phyloP scores from a whole-genome alignment of 2,113 vertebrate species.

The Rhynchopsitta pachyrhyncha region DNA sequence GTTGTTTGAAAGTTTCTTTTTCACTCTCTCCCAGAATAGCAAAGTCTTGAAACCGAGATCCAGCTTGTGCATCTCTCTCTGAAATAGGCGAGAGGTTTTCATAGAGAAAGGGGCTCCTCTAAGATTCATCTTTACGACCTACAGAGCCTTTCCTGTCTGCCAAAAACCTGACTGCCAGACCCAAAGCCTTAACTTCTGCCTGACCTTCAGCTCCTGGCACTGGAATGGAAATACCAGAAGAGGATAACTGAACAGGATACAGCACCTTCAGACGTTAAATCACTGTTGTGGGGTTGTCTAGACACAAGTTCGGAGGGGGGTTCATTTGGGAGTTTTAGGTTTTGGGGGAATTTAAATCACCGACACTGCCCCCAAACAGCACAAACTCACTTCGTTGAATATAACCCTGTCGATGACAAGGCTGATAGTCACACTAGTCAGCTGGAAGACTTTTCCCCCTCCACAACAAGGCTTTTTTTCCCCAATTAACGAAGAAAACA shows the following conservation, averaged over 20 bases:
- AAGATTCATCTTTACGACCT: fast-evolving
- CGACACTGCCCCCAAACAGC: background rate
- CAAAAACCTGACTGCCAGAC: background rate
- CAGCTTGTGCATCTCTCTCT: too few species aligned
- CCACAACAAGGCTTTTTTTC: background rate
- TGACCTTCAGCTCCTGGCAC: conserved; percentile 15
- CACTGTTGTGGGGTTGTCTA: background rate
- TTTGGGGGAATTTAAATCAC: background rate
- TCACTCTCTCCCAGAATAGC: background rate
- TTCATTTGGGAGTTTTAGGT: background rate
- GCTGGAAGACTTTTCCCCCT: background rate
- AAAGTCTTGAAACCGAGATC: background rate
- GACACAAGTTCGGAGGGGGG: background rate
- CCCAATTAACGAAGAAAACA: background rate
- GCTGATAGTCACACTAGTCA: background rate
- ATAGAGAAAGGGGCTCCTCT: background rate
- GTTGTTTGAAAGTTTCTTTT: background rate
- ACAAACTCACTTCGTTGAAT: background rate
- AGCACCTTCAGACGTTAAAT: background rate
- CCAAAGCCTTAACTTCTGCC: background rate
- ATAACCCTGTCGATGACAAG: background rate
- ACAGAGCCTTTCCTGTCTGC: background rate
- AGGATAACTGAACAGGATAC: background rate
- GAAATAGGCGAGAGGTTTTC: fast-evolving
- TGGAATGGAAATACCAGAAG: background rate